phyloP scores from a whole-genome alignment of 2,888 invertebrate genomes.

The Cryptocephalus primarius region DNA sequence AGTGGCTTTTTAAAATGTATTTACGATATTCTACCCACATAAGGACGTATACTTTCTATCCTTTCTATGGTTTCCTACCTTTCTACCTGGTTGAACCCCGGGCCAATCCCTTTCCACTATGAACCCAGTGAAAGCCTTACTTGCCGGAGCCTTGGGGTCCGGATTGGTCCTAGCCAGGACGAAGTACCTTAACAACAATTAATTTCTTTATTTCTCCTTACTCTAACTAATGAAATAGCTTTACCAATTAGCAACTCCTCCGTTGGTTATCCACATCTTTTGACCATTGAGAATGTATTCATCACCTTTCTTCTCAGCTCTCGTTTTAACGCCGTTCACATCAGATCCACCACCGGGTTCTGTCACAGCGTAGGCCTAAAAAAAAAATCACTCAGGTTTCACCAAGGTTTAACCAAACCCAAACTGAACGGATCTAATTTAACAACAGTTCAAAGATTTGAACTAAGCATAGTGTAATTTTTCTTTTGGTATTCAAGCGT shows the following conservation, averaged over 20 bases:
- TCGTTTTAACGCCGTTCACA: slow-evolving; percentile 78
- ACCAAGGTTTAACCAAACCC: too few species aligned
- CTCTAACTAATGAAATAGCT: background rate
- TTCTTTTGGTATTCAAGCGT: background rate
- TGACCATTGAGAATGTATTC: slow-evolving; percentile 82
- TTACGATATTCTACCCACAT: too few species aligned
- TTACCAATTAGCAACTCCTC: slow-evolving; percentile 85
- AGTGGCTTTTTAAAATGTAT: too few species aligned
- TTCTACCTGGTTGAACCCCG: slow-evolving; percentile 55
- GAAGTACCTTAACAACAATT: slow-evolving; percentile 39
- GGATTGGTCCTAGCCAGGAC: slow-evolving; percentile 81
- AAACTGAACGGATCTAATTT: too few species aligned
- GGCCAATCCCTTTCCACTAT: slow-evolving; percentile 57
- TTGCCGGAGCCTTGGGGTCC: slow-evolving; percentile 76
- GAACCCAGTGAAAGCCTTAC: slow-evolving; percentile 65
- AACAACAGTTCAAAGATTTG: too few species aligned
- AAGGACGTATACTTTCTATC: too few species aligned
- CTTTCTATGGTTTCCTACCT: too few species aligned
- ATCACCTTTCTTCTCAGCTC: slow-evolving; percentile 83
- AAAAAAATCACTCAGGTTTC: too few species aligned
- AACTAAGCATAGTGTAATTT: too few species aligned
- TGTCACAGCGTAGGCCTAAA: slow-evolving; percentile 84
- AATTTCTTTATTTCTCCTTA: background rate
- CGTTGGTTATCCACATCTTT: slow-evolving; percentile 99
- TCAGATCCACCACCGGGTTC: slow-evolving; percentile 93